phyloP scores from a whole-genome alignment of 2,888 invertebrate species.

The Leucoptera coffeella region DNA sequence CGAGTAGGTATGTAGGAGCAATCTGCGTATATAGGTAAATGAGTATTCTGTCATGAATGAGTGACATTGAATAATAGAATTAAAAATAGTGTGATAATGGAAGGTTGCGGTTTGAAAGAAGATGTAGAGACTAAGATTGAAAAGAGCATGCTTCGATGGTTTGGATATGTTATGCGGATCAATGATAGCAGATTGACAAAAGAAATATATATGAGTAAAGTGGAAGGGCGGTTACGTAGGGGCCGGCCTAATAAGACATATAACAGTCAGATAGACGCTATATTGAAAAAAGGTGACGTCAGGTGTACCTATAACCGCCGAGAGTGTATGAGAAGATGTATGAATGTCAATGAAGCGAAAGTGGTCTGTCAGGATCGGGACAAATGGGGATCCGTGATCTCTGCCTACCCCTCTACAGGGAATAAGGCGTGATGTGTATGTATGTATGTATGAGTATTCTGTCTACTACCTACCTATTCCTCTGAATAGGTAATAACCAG shows the following conservation, averaged over 20 bases:
- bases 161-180: background rate
- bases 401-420: background rate
- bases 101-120: too few species aligned
- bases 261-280: background rate
- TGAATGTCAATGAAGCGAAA: background rate
- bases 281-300: background rate
- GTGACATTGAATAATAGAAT: too few species aligned
- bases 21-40: too few species aligned
- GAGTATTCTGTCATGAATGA: too few species aligned
- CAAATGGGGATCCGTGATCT: background rate
- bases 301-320: background rate
- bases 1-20: too few species aligned
- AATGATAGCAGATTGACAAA: background rate
- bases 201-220: background rate
- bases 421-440: background rate
- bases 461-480: too few species aligned
- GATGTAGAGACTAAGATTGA: too few species aligned
- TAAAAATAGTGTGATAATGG: too few species aligned
- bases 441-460: background rate
- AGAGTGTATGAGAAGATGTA: background rate
- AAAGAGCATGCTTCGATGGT: too few species aligned
- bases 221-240: background rate
- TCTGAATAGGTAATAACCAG: too few species aligned
- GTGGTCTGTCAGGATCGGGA: background rate
- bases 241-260: background rate